phyloP scores from a whole-genome alignment of 2,113 vertebrate genomes.

The Actenoides hombroni region DNA sequence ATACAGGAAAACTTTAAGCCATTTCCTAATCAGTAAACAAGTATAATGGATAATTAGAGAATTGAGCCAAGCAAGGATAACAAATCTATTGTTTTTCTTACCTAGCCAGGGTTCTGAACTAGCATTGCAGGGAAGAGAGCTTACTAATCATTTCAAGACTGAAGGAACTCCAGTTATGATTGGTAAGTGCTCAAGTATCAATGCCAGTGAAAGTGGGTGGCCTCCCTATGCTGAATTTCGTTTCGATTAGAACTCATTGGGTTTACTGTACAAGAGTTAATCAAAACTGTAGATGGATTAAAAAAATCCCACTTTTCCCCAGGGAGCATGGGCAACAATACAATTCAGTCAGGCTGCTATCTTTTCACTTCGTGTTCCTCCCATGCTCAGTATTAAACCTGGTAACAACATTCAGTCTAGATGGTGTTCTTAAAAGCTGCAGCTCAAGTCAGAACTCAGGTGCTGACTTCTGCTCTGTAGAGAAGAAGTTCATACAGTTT shows the following conservation, averaged over 20 bases:
- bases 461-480: background rate
- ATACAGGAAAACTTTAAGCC: background rate
- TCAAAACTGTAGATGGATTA: background rate
- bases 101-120: slow-evolving; percentile 90
- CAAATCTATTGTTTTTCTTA: background rate
- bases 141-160: slow-evolving; percentile 88
- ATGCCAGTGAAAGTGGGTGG: background rate
- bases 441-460: background rate
- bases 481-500: background rate
- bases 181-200: slow-evolving; percentile 74
- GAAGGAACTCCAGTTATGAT: slow-evolving; percentile 96
- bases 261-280: background rate
- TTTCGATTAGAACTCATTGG: background rate
- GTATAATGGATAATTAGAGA: background rate
- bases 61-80: background rate
- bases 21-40: background rate
- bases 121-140: slow-evolving; percentile 86
- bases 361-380: background rate
- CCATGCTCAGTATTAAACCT: background rate
- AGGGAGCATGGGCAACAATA: background rate
- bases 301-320: background rate
- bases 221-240: background rate
- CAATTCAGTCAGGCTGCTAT: background rate
- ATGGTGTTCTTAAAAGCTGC: background rate
- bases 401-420: background rate